These are phyloP conservation scores for Coenonympha arcania DNA, from an alignment of 2,888 invertebrate genomes.

Conservation along the genomic window DNA sequence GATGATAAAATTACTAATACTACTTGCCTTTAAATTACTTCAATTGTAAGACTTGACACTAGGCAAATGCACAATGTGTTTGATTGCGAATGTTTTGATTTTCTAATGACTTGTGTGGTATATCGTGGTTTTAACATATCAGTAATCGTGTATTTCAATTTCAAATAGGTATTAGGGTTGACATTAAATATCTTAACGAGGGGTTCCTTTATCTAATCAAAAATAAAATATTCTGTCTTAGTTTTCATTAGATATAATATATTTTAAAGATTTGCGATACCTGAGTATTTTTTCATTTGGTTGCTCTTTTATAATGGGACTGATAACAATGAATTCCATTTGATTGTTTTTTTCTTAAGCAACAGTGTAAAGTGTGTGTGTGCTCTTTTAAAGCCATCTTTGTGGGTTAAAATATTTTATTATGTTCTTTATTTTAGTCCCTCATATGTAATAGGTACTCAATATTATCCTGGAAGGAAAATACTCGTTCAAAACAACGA, in stretches of 20 bases:
- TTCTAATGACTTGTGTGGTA: background rate
- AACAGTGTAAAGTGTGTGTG: no score
- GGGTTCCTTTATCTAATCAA: background rate
- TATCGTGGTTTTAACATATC: background rate
- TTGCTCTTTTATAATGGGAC: background rate
- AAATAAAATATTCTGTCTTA: background rate
- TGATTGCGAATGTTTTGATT: background rate
- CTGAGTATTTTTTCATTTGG: background rate
- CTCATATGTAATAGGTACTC: background rate
- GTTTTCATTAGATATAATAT: background rate
- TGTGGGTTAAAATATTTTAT: no score
- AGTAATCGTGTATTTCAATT: constrained; percentile 3
- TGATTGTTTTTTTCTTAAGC: no score
- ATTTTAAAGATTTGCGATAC: background rate
- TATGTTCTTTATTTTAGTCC: background rate
- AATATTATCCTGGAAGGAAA: background rate
- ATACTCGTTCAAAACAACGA: background rate
- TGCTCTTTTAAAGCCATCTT: no score
- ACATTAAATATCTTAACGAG: constrained; percentile 7
- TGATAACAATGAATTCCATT: no score
- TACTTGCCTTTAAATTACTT: no score
- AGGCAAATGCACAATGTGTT: no score
- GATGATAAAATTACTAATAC: no score
- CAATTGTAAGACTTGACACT: no score
- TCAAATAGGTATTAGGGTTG: constrained; percentile 23